These are phyloP conservation scores for Artibeus lituratus DNA, from an alignment of 2,797 vertebrate species.

Conservation along the genomic window DNA sequence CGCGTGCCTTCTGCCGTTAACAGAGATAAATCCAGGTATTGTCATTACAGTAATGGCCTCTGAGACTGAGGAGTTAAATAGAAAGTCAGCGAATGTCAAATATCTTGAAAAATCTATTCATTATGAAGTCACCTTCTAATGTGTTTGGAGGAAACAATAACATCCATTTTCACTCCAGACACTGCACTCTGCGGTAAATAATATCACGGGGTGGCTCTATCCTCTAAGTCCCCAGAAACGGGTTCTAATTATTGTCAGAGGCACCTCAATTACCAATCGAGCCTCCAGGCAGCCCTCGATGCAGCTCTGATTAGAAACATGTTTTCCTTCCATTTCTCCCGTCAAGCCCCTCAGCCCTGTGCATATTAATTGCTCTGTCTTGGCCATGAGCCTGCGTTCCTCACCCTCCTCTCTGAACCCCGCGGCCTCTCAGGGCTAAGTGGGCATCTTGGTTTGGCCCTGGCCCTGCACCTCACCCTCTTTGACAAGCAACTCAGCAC, in stretches of 20 bases:
- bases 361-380: constrained; percentile 21
- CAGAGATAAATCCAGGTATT: constrained; percentile 44
- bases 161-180: constrained; percentile 46
- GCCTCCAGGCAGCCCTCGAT: constrained; percentile 37
- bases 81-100: constrained; percentile 56
- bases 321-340: constrained; percentile 49
- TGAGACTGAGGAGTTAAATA: constrained; percentile 45
- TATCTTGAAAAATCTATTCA: constrained; percentile 52
- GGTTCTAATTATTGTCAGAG: constrained; percentile 70
- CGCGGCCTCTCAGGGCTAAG: not conserved
- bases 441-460: not conserved
- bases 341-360: not conserved
- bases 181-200: constrained; percentile 51
- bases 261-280: constrained; percentile 37
- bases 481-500: not conserved
- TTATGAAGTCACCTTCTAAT: constrained; percentile 57
- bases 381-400: not conserved
- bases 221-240: constrained; percentile 44
- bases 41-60: constrained; percentile 32
- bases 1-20: constrained; percentile 10
- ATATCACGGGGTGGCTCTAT: constrained; percentile 48
- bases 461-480: not conserved
- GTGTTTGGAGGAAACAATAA: constrained; percentile 38
- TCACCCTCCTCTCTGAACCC: not conserved
- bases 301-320: constrained; percentile 56